These are phyloP conservation scores for Spodoptera frugiperda DNA, from an alignment of 1,140 invertebrate genomes.

Conservation along the genomic window DNA sequence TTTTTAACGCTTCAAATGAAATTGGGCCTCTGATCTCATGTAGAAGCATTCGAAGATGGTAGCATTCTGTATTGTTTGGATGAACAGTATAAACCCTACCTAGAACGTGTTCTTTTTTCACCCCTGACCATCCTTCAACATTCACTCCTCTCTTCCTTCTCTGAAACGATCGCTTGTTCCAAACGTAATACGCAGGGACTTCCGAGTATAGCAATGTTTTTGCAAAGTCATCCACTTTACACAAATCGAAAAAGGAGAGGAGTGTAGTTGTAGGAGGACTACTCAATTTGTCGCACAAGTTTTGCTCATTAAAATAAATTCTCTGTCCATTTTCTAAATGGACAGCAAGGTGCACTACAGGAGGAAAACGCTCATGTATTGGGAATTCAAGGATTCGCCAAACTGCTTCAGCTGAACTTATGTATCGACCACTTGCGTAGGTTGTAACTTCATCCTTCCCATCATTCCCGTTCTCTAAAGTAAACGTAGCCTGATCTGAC, in stretches of 20 bases:
- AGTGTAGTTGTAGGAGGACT: conserved; percentile 9
- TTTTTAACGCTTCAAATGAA: conserved; percentile 74
- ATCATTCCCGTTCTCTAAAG: not conserved
- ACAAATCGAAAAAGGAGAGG: not conserved
- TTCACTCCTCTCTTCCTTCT: conserved; percentile 1
- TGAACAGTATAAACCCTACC: conserved; percentile 72
- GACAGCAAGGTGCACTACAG: conserved; percentile 15
- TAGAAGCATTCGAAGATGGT: conserved; percentile 74
- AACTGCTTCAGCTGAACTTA: conserved; percentile 12
- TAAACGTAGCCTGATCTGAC: not conserved
- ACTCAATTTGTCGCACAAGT: not conserved
- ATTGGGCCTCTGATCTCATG: conserved; percentile 73
- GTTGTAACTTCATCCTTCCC: not conserved
- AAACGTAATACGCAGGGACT: conserved; percentile 20
- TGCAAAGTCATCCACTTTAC: not conserved
- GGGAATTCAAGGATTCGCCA: conserved; percentile 27
- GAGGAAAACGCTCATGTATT: conserved; percentile 22
- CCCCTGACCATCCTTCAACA: conserved; percentile 54
- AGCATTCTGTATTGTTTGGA: conserved; percentile 64
- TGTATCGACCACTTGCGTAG: conserved; percentile 12
- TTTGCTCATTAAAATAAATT: conserved; percentile 9
- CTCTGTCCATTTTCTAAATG: conserved; percentile 30
- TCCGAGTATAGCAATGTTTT: conserved; percentile 14
- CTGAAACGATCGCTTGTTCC: not conserved
- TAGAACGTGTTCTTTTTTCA: conserved; percentile 64